Evolutionary conservation across 37 sponge, comb jelly and placozoan genomes (phyloP), one percentile per base, ranked within the genome.

Genomic region (Aphrocallistes beatrix): DNA sequence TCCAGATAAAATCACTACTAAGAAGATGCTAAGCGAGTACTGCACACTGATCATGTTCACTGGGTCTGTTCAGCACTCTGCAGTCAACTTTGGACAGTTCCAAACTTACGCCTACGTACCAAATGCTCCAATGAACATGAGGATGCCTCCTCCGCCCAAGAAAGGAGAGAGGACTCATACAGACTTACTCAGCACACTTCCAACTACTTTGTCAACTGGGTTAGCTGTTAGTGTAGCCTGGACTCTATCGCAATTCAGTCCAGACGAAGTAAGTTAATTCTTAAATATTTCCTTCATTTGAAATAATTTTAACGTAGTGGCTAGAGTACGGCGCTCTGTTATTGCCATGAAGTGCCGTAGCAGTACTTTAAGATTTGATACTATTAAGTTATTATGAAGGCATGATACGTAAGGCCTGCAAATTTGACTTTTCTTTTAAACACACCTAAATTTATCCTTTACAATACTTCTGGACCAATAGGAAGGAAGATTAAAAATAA

Each of bases 31-130:
- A 39, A 51, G 91, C 1, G 83, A 86, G 0, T 38, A 50, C 51
- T 86, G 86, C 50, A 93, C 94, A 1, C 38, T 81, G 6, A 87
- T 93, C 36, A 91, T 93, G 37, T 93, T 87, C 82, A 89, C 89
- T 36, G 88, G 87, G 32, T 51, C 88, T 23, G 89, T 83, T 0
- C 86, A 84, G 39, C 94, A 93, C 47, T 37, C 89, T 25, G 90
- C 92, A 8, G 85, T 94, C 83, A 94, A 92, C 84, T 88, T 89
- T 37, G 92, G 92, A 1, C 95, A 94, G 83, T 92, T 87, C 38
- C 82, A 89, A 19, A 69, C 81, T 6, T 85, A 88, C 60, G 88
- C 83, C 1, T 94, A 82, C 36, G 69, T 84, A 0, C 95, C 95
- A 23, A 94, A 94, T 89, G 84, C 92, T 37, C 92, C 92, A 25